Base-by-base conservation (phyloP, 1,140 invertebrate species). In the Heliconius melpomene region DNA sequence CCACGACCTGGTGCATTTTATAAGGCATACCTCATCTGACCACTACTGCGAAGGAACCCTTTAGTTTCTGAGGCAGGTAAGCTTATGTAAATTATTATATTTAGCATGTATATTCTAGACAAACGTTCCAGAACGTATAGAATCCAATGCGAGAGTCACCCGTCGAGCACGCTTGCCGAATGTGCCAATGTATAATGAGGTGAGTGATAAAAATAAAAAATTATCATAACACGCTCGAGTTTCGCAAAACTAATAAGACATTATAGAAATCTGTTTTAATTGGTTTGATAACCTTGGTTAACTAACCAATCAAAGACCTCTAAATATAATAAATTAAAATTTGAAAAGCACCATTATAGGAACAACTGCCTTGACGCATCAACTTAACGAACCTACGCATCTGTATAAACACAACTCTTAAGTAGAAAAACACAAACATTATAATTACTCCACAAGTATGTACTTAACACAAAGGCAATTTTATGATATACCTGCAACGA, bases 11-110 rank as follows among this genome's bases (percentile, higher is more conserved):
- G 90, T 93, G 79, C 94, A 95, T 85, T 95, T 95, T 87, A 95
- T 95, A 91, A 87, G 94, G 84, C 94, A 95, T 87, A 95, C 94
- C 74, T 95, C 94, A 72, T 95, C 94, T 83, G 94, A 95, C 74
- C 94, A 95, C 85, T 95, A 93, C 82, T 94, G 94, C 94, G 94
- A 95, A 95, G 91, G 91, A 90, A 90, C 79, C 86, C 87, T 93
- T 93, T 94, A 93, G 92, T 91, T 88, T 73, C 81, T 84, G 82
- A 78, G 79, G 79, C 83, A 88, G 91, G 91, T 93, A 85, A 91
- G 88, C 23, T 66, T 66, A 26, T 66, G 60, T 66, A 66, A 66
- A 66, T 66, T 40, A 79, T 29, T 66, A 66, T 32, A 32, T 32
- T 32, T 32, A 66, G 23, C 8, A 60, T 26, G 60, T 11, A 60